Evolutionary conservation across 2,797 vertebrate genomes (phyloP), one percentile per base, ranked within the genome.

Genomic region (Knipowitschia caucasica): DNA sequence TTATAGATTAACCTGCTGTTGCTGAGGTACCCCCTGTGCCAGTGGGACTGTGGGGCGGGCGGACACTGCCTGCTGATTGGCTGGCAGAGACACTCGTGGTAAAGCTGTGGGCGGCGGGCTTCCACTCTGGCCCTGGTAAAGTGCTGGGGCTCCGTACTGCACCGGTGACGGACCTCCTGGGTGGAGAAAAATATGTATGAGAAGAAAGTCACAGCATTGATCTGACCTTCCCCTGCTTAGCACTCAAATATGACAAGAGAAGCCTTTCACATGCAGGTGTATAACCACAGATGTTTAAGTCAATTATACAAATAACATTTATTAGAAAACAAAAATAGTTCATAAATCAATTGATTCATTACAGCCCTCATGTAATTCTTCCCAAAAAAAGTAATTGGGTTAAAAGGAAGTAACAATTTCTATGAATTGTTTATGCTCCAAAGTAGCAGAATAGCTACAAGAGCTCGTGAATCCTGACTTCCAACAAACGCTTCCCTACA

Each of bases 41-140:
- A 89, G 33, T 3, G 81, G 77, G 45, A 80, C 85, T 0, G 79
- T 20, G 7, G 80, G 62, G 11, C 71, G 88, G 36, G 63, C 45
- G 12, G 87, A 75, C 25, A 76, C 65, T 50, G 83, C 58, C 56
- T 86, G 84, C 51, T 81, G 83, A 72, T 73, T 88, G 72, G 77
- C 66, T 49, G 84, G 54, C 52, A 90, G 27, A 56, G 90, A 73
- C 78, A 92, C 86, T 80, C 94, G 92, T 27, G 92, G 86, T 49
- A 96, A 79, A 59, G 12, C 70, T 5, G 92, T 89, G 39, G 95
- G 92, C 3, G 95, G 94, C 3, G 95, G 95, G 61, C 94, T 93
- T 70, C 84, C 92, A 62, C 91, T 93, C 0, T 95, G 88, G 68
- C 91, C 92, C 52, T 94, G 93, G 87, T 90, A 92, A 56, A 95